Evolutionary conservation across 2,113 vertebrate genomes (phyloP).

Genomic region (Pantherophis guttatus): DNA sequence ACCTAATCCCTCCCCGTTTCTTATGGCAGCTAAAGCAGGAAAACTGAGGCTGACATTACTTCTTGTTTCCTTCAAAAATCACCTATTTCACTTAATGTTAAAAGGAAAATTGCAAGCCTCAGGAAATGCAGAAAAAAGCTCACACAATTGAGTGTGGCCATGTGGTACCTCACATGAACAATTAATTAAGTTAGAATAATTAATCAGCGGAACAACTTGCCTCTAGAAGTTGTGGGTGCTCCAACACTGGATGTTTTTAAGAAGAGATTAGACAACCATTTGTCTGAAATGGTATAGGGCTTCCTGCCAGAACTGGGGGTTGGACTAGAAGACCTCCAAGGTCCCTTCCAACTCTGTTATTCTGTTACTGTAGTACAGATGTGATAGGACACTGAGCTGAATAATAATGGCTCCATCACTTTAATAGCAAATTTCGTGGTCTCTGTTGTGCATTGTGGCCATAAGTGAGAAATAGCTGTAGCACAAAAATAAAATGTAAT

Average conservation of each 20-base stretch:
- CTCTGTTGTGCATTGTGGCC: not conserved
- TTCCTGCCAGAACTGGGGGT: not conserved
- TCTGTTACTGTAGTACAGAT: not conserved
- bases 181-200: not conserved
- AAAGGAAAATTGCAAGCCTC: too few species aligned
- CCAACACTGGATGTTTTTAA: too few species aligned
- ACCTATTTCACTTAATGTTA: too few species aligned
- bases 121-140: not conserved
- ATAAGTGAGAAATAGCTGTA: not conserved
- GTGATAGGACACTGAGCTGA: not conserved
- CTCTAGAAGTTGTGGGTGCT: not conserved
- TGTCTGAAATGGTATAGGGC: not conserved
- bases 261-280: not conserved
- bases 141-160: not conserved
- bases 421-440: not conserved
- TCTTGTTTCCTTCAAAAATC: too few species aligned
- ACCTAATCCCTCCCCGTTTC: too few species aligned
- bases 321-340: not conserved
- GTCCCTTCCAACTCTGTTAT: not conserved
- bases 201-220: not conserved
- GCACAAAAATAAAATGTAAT: not conserved
- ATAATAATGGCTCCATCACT: not conserved
- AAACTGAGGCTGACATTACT: too few species aligned
- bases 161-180: not conserved
- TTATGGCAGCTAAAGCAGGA: too few species aligned